Evolutionary conservation across 2,888 invertebrate species (phyloP).

Genomic region (Glyphotaelius pellucidus): DNA sequence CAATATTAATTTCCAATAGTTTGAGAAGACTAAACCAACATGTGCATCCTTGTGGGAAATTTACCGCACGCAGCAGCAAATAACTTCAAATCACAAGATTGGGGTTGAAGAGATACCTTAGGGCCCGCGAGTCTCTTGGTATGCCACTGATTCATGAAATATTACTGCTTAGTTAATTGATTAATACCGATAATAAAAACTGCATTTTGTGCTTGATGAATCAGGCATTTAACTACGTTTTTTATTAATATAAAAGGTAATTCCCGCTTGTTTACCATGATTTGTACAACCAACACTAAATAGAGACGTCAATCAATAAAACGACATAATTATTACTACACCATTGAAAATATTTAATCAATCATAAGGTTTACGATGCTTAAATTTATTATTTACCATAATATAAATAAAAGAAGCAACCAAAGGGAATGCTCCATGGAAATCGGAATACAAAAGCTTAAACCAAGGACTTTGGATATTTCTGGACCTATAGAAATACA

Average conservation of each 20-base stretch:
- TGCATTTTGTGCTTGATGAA: background rate
- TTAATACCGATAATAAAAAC: no score
- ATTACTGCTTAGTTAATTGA: no score
- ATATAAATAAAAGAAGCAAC: background rate
- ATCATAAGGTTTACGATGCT: background rate
- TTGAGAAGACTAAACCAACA: background rate
- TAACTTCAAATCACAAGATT: no score
- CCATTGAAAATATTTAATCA: background rate
- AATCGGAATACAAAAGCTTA: background rate
- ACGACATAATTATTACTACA: background rate
- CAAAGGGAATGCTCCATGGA: background rate
- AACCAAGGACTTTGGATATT: background rate
- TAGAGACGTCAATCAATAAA: background rate
- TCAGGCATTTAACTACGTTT: background rate
- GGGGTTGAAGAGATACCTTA: no score
- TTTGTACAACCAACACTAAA: background rate
- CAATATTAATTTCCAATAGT: no score
- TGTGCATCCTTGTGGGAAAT: background rate
- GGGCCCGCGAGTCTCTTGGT: no score
- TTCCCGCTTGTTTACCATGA: background rate
- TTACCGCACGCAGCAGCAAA: background rate
- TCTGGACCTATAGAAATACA: background rate
- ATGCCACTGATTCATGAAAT: no score
- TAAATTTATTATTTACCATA: background rate
- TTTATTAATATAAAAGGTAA: background rate